Evolutionary conservation across 2,113 vertebrate genomes (phyloP).

Genomic region (Hippoglossus stenolepis): DNA sequence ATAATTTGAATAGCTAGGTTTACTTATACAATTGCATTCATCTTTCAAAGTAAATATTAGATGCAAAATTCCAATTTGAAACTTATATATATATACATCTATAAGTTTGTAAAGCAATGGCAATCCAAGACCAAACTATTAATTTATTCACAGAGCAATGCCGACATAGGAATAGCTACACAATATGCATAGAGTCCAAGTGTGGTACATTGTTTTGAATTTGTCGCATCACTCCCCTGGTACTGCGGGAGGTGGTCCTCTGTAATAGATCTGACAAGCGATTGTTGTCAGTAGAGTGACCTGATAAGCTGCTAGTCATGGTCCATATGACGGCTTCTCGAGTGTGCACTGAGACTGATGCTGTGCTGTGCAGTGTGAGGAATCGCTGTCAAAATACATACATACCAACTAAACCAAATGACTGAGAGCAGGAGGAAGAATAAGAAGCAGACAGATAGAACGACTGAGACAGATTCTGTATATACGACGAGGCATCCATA

Average conservation of each 20-base stretch:
- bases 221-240: background rate
- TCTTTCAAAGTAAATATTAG: background rate
- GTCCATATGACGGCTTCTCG: constrained; percentile 23
- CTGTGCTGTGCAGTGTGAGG: background rate
- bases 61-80: background rate
- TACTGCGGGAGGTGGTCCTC: background rate
- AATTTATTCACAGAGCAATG: background rate
- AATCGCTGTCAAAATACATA: constrained; percentile 29
- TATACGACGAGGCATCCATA: constrained; percentile 14
- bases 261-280: constrained; percentile 1
- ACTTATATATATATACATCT: background rate
- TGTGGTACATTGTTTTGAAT: constrained; percentile 9
- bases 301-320: constrained; percentile 10
- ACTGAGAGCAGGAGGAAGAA: constrained; percentile 18
- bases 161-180: background rate
- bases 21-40: background rate
- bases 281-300: too few relatives aligned
- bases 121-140: background rate
- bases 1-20: background rate
- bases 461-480: constrained; percentile 5
- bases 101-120: background rate
- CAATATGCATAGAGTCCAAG: background rate
- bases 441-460: constrained; percentile 8
- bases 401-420: constrained; percentile 18
- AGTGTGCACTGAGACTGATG: background rate